Conservation (phyloP, 37 sponge, comb jelly and placozoan genomes). For the Bolinopsis microptera region DNA sequence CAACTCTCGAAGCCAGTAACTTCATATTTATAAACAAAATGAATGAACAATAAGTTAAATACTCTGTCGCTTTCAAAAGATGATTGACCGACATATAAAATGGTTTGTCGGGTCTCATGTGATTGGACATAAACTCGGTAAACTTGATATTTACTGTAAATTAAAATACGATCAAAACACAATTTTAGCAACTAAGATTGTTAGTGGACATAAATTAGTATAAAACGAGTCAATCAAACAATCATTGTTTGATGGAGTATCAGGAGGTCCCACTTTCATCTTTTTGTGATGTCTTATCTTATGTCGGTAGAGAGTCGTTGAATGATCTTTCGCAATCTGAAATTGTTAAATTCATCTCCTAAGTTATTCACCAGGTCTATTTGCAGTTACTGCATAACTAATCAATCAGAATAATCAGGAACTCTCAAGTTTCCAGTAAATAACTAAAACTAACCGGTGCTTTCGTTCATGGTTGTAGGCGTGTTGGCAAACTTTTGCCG, state of each 20-base stretch:
- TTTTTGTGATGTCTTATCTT: neutral
- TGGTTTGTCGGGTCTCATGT: neutral
- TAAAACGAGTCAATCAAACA: neutral
- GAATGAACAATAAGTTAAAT: too few species aligned
- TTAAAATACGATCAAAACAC: too few species aligned
- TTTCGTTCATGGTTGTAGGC: conserved; percentile 37
- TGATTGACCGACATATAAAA: neutral
- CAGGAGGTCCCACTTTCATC: neutral
- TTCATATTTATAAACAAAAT: too few species aligned
- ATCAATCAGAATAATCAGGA: too few species aligned
- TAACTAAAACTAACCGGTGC: conserved; percentile 16
- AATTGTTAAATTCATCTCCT: too few species aligned
- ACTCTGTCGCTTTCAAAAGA: neutral
- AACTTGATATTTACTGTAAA: too few species aligned
- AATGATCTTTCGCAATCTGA: neutral
- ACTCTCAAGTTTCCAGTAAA: too few species aligned
- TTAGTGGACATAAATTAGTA: neutral
- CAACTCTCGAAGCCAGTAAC: too few species aligned
- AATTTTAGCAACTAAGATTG: too few species aligned
- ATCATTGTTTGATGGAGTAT: neutral
- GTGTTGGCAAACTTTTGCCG: conserved; percentile 54
- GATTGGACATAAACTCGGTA: neutral
- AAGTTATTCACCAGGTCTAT: too few species aligned
- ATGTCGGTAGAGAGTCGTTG: neutral
- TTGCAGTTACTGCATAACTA: too few species aligned